Conservation (phyloP, 2,113 vertebrate genomes). For the Python bivittatus region DNA sequence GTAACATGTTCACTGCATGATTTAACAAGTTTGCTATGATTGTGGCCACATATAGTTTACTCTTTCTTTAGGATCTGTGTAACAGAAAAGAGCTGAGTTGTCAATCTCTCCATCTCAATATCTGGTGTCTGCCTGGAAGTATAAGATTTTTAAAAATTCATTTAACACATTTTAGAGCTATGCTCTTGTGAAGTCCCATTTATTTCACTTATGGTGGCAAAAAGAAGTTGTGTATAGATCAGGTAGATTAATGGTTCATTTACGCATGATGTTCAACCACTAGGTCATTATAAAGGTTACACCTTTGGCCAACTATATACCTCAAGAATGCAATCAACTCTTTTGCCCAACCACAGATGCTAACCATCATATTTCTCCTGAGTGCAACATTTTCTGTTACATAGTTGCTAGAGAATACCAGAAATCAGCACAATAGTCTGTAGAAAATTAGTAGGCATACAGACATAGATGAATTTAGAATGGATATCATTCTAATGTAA, state of each 20-base stretch:
- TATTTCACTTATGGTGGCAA: constrained; percentile 2
- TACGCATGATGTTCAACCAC: constrained; percentile 11
- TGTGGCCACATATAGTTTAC: neutral
- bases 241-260: constrained; percentile 13
- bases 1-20: neutral
- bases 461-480: neutral
- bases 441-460: neutral
- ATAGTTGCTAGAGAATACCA: neutral
- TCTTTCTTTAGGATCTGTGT: neutral
- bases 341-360: constrained; percentile 12
- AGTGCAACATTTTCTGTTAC: neutral
- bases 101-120: neutral
- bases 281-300: constrained; percentile 7
- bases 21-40: neutral
- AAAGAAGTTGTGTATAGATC: constrained; percentile 1
- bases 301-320: constrained; percentile 1
- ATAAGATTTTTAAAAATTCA: neutral
- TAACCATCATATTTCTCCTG: constrained; percentile 7
- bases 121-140: neutral
- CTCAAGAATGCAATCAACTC: constrained; percentile 14
- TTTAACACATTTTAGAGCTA: constrained; percentile 12
- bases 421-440: neutral
- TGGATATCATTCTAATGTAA: neutral
- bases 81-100: neutral
- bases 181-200: neutral